phyloP scores from a whole-genome alignment of 2,113 vertebrate species.

The Phalacrocorax brasilianus region DNA sequence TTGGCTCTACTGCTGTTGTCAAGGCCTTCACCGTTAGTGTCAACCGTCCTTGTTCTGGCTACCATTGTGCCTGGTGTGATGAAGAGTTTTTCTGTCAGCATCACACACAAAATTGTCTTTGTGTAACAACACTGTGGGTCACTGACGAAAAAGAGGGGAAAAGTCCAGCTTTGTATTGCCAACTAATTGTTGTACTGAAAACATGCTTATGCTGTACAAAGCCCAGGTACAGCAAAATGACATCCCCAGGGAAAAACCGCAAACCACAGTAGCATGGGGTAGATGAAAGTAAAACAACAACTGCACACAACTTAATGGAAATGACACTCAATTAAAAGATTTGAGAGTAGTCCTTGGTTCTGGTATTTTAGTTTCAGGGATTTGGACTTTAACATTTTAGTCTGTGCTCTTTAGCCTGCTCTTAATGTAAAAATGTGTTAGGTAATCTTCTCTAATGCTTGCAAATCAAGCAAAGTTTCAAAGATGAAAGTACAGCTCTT shows the following conservation, averaged over 20 bases:
- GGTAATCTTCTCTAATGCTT: background rate
- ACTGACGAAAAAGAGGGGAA: background rate
- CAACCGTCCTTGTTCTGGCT: background rate
- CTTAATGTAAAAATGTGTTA: background rate
- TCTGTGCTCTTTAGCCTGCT: background rate
- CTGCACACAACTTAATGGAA: background rate
- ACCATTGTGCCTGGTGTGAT: accelerated
- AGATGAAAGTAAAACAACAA: background rate
- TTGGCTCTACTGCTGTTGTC: background rate
- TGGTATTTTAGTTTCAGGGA: background rate
- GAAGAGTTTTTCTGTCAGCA: background rate
- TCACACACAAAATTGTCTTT: background rate
- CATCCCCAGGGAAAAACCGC: background rate
- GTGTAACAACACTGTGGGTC: background rate
- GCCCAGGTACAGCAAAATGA: background rate
- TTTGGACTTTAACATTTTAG: background rate
- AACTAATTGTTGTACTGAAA: background rate
- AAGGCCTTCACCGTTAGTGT: background rate
- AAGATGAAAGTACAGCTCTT: constrained; percentile 2
- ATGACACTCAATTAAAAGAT: background rate
- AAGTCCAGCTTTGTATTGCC: background rate
- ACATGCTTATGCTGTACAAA: background rate
- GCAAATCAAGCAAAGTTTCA: background rate
- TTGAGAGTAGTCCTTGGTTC: background rate
- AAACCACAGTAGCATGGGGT: background rate